Percentiles rank a stretch among this genome's conserved stretches.
Evolutionary conservation across 2,113 vertebrate genomes (phyloP).

Genomic region (Lagopus leucura): DNA sequence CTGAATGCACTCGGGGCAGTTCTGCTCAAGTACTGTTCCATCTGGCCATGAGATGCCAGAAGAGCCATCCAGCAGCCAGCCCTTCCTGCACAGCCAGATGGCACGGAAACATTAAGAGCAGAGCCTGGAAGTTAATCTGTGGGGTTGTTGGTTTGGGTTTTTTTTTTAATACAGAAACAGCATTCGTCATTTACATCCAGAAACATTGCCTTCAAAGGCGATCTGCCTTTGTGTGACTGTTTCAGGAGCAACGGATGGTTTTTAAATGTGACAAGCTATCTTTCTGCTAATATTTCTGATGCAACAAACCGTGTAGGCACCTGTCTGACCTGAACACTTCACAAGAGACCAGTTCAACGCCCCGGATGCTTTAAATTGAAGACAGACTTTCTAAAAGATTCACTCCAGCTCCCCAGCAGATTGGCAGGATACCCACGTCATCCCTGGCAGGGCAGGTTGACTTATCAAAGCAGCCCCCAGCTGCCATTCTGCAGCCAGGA

Average conservation of each 20-base stretch:
- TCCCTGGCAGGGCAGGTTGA: neutral
- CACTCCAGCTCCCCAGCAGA: neutral
- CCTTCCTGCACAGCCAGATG: neutral
- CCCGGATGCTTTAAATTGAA: neutral
- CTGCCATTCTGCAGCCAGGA: neutral
- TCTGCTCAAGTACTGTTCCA: accelerated
- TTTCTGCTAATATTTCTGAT: neutral
- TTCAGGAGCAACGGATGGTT: neutral
- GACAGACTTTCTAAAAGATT: neutral
- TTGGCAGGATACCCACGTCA: accelerated
- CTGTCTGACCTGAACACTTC: neutral
- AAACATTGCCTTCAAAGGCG: neutral
- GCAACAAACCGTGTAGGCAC: neutral
- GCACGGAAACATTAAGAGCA: neutral
- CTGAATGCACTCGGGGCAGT: neutral
- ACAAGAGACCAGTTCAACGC: neutral
- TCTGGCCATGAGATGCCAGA: neutral
- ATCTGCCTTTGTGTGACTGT: accelerated
- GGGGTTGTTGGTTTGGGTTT: too few species aligned
- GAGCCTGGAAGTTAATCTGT: neutral
- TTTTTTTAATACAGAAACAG: neutral
- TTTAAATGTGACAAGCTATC: neutral
- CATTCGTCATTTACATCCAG: neutral
- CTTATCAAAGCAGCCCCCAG: neutral
- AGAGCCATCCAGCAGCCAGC: neutral